Percentiles rank a stretch among this genome's conserved stretches.
These are phyloP conservation scores for Coboldia fuscipes DNA, from an alignment of 1,140 invertebrate genomes.

Conservation along the genomic window DNA sequence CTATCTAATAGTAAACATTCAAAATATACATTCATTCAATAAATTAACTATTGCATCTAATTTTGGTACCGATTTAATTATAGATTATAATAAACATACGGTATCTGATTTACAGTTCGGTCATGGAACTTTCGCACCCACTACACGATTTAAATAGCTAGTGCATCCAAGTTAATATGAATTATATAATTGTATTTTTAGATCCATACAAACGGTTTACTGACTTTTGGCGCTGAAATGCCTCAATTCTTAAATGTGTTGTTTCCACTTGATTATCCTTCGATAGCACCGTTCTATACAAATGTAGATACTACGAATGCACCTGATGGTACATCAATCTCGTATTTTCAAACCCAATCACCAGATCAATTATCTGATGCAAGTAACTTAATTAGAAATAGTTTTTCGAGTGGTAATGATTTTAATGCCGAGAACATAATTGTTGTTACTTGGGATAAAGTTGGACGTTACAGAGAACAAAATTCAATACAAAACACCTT, in stretches of 20 bases:
- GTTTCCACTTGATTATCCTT: constrained; percentile 75
- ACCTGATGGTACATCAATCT: constrained; percentile 39
- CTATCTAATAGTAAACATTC: too few species aligned
- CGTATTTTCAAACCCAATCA: constrained; percentile 54
- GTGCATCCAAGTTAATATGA: too few species aligned
- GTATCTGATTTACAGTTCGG: too few species aligned
- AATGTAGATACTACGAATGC: constrained; percentile 63
- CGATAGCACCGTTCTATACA: constrained; percentile 76
- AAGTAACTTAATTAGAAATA: constrained; percentile 36
- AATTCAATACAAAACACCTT: constrained; percentile 31
- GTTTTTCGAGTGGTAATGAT: constrained; percentile 40
- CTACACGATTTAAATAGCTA: too few species aligned
- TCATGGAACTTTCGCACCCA: too few species aligned
- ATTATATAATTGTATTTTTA: constrained; percentile 24
- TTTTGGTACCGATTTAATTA: too few species aligned
- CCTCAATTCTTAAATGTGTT: constrained; percentile 66
- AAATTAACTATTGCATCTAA: too few species aligned
- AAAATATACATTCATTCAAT: too few species aligned
- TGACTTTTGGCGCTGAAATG: constrained; percentile 76
- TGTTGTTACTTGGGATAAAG: constrained; percentile 50
- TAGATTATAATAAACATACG: too few species aligned
- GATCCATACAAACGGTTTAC: constrained; percentile 78
- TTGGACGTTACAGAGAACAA: constrained; percentile 27
- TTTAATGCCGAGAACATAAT: constrained; percentile 41
- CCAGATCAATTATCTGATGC: constrained; percentile 37